These are phyloP conservation scores for Periophthalmus magnuspinnatus DNA, from an alignment of 2,797 vertebrate genomes.

Conservation along the genomic window DNA sequence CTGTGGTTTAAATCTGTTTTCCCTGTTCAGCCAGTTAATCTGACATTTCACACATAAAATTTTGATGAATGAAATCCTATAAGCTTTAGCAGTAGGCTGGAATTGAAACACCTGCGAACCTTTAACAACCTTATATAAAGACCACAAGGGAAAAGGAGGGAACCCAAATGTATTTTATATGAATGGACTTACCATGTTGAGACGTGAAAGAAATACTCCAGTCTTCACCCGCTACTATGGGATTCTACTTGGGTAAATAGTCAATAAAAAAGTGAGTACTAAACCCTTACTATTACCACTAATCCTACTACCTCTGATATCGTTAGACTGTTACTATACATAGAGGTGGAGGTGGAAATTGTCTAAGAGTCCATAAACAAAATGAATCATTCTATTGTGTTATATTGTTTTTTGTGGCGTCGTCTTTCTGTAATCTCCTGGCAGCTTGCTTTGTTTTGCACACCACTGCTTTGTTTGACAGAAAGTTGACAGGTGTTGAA, in stretches of 20 bases:
- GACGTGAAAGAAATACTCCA: neutral
- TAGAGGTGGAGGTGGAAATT: neutral
- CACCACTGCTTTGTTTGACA: neutral
- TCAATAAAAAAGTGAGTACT: neutral
- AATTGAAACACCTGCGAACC: constrained; percentile 42
- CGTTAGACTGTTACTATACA: too few species aligned
- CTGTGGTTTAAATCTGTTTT: constrained; percentile 2
- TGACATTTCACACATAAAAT: constrained; percentile 3
- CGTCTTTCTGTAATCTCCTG: neutral
- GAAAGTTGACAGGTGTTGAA: neutral
- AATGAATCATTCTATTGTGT: neutral
- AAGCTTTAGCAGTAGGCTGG: constrained; percentile 33
- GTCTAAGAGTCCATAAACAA: neutral
- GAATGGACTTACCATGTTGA: constrained; percentile 5
- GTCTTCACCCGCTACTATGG: neutral
- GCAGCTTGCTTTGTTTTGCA: too few species aligned
- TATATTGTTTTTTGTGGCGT: neutral
- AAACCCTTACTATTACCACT: too few species aligned
- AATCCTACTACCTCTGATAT: too few species aligned
- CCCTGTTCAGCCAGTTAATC: neutral
- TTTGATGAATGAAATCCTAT: constrained; percentile 14
- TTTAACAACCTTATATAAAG: constrained; percentile 34
- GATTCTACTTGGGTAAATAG: neutral
- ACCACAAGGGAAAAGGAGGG: constrained; percentile 12
- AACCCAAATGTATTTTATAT: constrained; percentile 46